Base-by-base conservation (phyloP, 2,888 invertebrate genomes). In the Iselma pallidipennis region DNA sequence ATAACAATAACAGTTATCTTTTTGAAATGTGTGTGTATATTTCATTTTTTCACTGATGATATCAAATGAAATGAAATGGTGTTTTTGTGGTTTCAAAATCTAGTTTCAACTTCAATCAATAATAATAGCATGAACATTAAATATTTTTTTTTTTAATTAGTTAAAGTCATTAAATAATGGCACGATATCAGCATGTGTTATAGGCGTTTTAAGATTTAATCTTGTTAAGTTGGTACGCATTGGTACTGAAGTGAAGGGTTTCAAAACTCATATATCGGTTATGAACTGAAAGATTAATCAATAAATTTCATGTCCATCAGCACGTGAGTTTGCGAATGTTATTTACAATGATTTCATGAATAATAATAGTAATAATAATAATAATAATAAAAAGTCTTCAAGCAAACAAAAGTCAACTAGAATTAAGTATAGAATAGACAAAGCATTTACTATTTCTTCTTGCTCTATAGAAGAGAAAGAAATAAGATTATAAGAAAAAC, bases 181-280 rank as follows among this genome's bases (percentile, higher is more conserved):
- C 72, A 71, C 68, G 70, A 69, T 68, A 72, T 70, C 63, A 69
- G 67, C 69, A 74, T 75, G 73, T 75, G 74, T 76, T 75, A 75
- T 76, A 74, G 74, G 71, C 72, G 74, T 69, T 69, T 72, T 70
- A 68, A 78, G 77, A 79, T 79, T 76, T 74, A 76, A 78, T 79
- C 78, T 78, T 72, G 74, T 72, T 73, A 71, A 73, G 75, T 76
- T 78, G 78, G 79, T 77, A 79, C 79, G 76, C 75, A 76, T 76
- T 78, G 79, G 78, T 77, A 79, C 79, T 72, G 71, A 73, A 75
- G 71, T 72, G 73, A 77, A 76, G 76, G 77, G 76, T 74, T 45
- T 74, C 71, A 72, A 68, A 68, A 61, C 73, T 70, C 71, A n/a
- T n/a, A 71, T 74, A 73, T 74, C 71, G 72, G 72, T 72, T 72